Base-by-base conservation (phyloP, 1,140 invertebrate species). In the Elymnias hypermnestra region DNA sequence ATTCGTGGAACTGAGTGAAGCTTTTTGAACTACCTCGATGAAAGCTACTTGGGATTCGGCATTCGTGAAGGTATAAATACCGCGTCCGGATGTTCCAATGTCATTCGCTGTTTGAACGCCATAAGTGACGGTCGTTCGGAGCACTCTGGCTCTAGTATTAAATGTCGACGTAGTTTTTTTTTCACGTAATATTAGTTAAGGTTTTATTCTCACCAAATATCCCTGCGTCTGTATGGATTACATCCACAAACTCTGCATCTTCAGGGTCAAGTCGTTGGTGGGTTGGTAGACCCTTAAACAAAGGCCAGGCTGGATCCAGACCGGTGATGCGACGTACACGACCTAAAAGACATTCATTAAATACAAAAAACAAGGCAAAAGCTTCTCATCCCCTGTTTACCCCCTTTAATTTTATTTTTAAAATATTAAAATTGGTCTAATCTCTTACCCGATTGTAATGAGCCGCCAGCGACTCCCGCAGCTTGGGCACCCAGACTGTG, bases 401-500 rank as follows among this genome's bases (percentile, higher is more conserved):
- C n/a, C n/a, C n/a, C n/a, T n/a, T n/a, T n/a, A n/a, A n/a, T n/a
- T n/a, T n/a, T 33, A 15, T 37, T 36, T 15, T 13, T 7, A 5
- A 19, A 13, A 36, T 18, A 22, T 5, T 31, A n/a, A n/a, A n/a
- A n/a, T n/a, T n/a, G n/a, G n/a, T n/a, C n/a, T n/a, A n/a, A 18
- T 3, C 5, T 19, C 13, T 72, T 70, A 67, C 88, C 87, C 38
- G 87, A 72, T 26, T 62, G 66, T 5, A 79, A 22, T 0, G 64
- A 45, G 9, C 52, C 55, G 0, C 89, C 90, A 0, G 88, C 87
- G n/a, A 88, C 83, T 0, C 89, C 90, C 1, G 89, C 88, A 0
- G 87, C 70, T 25, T 91, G 90, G 0, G 88, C 89, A 0, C 90
- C 90, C 9, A 91, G 51, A 42, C 89, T 91, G 61, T 90, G 89